Evolutionary conservation across 2,113 vertebrate species (phyloP).

Genomic region (Sialia sialis): DNA sequence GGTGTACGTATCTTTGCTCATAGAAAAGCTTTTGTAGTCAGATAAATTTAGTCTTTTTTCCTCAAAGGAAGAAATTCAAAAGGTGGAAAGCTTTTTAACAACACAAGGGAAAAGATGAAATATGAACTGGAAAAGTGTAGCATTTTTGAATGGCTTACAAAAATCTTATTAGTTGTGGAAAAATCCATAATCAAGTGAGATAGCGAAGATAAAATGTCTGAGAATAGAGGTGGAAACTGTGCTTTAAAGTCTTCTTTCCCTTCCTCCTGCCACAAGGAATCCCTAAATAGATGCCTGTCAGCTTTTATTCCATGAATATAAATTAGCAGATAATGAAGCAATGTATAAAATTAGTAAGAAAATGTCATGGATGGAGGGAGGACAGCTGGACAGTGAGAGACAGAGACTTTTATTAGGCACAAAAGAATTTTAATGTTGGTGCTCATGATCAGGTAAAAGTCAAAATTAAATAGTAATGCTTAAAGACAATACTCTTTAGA

Average conservation of each 20-base stretch:
- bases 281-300: slow-evolving; percentile 23
- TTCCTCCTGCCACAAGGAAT: not conserved
- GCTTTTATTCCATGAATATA: slow-evolving; percentile 45
- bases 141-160: not conserved
- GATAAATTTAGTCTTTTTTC: not conserved
- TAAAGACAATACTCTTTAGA: not conserved
- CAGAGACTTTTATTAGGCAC: not conserved
- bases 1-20: not conserved
- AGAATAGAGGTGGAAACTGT: not conserved
- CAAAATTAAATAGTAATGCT: not conserved
- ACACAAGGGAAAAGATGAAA: not conserved
- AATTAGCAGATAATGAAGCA: slow-evolving; percentile 39
- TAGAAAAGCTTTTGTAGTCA: not conserved
- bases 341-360: slow-evolving; percentile 24
- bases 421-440: not conserved
- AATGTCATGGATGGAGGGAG: not conserved
- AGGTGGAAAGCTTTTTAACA: slow-evolving; percentile 18
- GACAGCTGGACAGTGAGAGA: not conserved
- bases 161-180: not conserved
- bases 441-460: not conserved
- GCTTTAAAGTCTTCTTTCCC: not conserved
- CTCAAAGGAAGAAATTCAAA: slow-evolving; percentile 6
- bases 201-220: not conserved
- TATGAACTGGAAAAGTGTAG: not conserved
- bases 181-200: not conserved